A percentile compares a stretch with the other conserved stretches of the same genome.
phyloP scores from a whole-genome alignment of 2,797 vertebrate species.

The Tenualosa thibaudeaui region DNA sequence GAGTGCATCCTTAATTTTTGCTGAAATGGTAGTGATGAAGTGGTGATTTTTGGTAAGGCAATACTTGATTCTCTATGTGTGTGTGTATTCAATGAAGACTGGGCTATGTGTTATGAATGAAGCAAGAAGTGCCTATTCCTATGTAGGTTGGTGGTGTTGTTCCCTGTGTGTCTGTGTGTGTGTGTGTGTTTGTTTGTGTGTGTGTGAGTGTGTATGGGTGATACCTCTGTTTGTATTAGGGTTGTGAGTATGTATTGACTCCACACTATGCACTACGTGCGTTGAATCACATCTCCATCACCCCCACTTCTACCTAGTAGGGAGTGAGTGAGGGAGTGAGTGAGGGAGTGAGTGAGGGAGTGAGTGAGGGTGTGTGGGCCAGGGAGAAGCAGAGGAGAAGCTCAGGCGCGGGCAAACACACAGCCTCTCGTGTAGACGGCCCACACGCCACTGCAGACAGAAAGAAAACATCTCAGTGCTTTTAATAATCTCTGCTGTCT shows the following conservation, averaged over 20 bases:
- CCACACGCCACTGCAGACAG: neutral
- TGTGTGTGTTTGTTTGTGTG: neutral
- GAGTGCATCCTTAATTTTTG: neutral
- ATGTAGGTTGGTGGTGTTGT: too few species aligned
- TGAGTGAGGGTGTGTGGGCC: neutral
- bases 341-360: neutral
- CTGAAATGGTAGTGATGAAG: neutral
- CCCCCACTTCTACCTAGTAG: neutral
- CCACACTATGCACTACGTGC: too few species aligned
- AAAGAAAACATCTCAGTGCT: neutral
- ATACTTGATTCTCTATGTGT: neutral
- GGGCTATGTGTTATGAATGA: neutral
- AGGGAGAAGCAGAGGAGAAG: neutral
- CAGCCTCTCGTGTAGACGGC: neutral
- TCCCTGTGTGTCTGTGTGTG: too few species aligned
- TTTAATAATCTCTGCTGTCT: neutral
- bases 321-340: too few species aligned
- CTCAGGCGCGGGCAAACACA: neutral
- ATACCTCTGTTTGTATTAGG: neutral
- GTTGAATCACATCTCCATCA: neutral
- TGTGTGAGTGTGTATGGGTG: slow-evolving; percentile 8
- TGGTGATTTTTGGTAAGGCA: neutral
- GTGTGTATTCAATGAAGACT: neutral
- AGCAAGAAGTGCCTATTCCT: too few species aligned
- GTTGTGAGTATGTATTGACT: neutral